Evolutionary conservation across 1,140 invertebrate species (phyloP).

Genomic region (Pseudachorutes palmiensis): DNA sequence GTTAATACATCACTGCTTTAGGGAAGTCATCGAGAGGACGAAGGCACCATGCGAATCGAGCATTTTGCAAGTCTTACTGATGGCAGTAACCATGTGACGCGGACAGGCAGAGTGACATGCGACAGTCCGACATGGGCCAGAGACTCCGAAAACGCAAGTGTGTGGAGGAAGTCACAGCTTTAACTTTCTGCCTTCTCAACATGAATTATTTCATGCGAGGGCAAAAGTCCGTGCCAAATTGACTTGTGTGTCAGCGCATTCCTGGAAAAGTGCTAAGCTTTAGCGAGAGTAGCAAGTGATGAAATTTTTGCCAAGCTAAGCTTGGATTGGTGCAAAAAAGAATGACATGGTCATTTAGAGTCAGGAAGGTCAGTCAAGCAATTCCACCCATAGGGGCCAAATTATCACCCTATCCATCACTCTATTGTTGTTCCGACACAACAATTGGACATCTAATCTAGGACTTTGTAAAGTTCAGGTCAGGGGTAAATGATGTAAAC

Average conservation of each 20-base stretch:
- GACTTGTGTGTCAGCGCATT: too few relatives aligned
- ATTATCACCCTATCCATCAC: background rate
- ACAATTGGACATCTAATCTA: background rate
- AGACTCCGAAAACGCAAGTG: background rate
- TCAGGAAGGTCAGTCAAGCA: background rate
- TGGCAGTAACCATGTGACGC: background rate
- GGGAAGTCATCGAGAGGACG: background rate
- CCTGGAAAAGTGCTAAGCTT: too few relatives aligned
- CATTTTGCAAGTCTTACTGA: background rate
- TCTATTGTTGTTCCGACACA: background rate
- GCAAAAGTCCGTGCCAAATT: too few relatives aligned
- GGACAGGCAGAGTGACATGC: background rate
- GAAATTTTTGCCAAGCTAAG: too few relatives aligned
- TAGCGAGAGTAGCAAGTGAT: too few relatives aligned
- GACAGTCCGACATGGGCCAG: background rate
- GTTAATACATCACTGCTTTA: background rate
- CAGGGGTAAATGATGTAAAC: too few relatives aligned
- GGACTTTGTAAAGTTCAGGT: background rate
- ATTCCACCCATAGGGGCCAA: background rate
- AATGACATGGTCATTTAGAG: background rate
- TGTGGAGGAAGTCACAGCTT: too few relatives aligned
- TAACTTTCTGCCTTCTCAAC: too few relatives aligned
- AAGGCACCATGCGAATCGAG: background rate
- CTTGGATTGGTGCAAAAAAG: too few relatives aligned
- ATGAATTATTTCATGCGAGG: too few relatives aligned